Base-by-base conservation (phyloP, 2,797 vertebrate species). In the Enteromius afrohamiltoni region DNA sequence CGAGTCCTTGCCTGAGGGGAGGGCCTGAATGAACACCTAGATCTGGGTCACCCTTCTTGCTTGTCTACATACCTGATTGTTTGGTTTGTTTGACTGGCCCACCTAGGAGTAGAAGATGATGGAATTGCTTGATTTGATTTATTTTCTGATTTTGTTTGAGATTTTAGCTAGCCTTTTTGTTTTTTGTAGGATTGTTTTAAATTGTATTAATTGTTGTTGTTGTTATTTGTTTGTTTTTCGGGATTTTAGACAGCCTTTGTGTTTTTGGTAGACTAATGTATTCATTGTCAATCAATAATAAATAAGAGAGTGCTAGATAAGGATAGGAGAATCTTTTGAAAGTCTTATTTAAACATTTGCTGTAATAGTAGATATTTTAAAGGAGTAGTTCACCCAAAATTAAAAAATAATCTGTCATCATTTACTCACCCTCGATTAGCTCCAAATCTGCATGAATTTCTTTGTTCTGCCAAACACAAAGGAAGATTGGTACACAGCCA, bases 1-100 rank as follows among this genome's bases (percentile, higher is more conserved):
- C 65, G 85, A 80, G 87, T 87, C 86, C 82, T 75, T 78, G 80
- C 75, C 86, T 88, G 89, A 89, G 90, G 88, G 85, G 83, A 86
- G 70, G 45, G 68, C 47, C n/a, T 37, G 45, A 62, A 75, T 76
- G 82, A 70, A 76, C 49, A 42, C 73, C 71, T 62, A 78, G 21
- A 82, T 85, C 55, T 85, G 80, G 80, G 84, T 85, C 84, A 85
- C 47, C 81, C 9, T 45, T 55, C 49, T 77, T 58, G 45, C 4
- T 64, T 69, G 19, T 19, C 11, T 83, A 45, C 34, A 55, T 42
- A 78, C 42, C 29, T 73, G 40, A 73, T 79, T 73, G 29, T 69
- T 79, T 73, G 31, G 34, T 8, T 79, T 53, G 9, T 79, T 40
- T 47, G 37, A 58, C 34, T 1, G 13, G n/a, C n/a, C 21, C 58